Conservation (phyloP, 2,888 invertebrate genomes). For the Sthenelais limicola region DNA sequence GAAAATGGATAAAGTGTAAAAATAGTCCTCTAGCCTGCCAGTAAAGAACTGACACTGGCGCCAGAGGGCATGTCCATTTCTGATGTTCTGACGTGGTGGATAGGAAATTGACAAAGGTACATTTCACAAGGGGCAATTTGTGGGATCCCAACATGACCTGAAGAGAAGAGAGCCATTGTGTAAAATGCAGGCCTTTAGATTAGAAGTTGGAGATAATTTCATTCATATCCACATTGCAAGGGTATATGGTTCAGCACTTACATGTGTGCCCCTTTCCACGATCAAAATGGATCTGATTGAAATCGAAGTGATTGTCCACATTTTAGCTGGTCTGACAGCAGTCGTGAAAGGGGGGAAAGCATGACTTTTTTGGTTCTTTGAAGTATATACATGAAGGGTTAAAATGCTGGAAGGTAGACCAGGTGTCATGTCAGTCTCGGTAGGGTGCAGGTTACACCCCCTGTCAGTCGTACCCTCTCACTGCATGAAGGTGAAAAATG, state of each 20-base stretch:
- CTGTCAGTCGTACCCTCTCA: conserved; percentile 23
- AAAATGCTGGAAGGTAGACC: conserved; percentile 4
- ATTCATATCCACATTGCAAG: too few relatives aligned
- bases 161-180: too few relatives aligned
- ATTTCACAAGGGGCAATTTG: not conserved
- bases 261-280: too few relatives aligned
- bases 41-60: not conserved
- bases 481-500: conserved; percentile 26
- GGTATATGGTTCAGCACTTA: too few relatives aligned
- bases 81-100: not conserved
- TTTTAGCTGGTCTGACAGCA: not conserved
- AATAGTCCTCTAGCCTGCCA: not conserved
- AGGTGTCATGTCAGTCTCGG: conserved; percentile 1
- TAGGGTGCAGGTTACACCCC: conserved; percentile 5
- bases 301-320: not conserved
- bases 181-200: too few relatives aligned
- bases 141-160: too few relatives aligned
- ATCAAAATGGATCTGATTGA: too few relatives aligned
- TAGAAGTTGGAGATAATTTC: too few relatives aligned
- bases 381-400: not conserved
- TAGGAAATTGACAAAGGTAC: not conserved
- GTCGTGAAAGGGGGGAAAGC: not conserved
- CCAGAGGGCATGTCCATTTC: not conserved
- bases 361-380: not conserved
- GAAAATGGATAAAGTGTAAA: conserved; percentile 31